Base-by-base conservation (phyloP, 2,888 invertebrate genomes). In the Eilema depressum region DNA sequence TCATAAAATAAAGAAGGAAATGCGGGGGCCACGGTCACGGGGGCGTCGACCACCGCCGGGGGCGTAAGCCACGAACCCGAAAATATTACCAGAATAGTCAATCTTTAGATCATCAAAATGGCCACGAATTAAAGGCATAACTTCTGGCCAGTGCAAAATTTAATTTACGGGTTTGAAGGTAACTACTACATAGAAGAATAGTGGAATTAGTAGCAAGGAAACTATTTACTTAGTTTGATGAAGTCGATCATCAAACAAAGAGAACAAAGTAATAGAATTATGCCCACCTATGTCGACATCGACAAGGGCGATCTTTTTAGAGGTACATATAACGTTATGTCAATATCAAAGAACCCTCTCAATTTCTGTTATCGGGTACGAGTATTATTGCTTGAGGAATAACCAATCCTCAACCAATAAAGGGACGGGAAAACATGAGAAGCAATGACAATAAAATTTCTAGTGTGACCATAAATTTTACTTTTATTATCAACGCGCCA, bases 401-500 rank as follows among this genome's bases (percentile, higher is more conserved):
- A 72, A 61, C 69, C 37, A 74, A 79, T 76, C 74, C 47, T 63
- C 26, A 23, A 63, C 37, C 14, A 56, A 56, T 57, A 63, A 41
- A 30, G 23, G 17, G 7, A 67, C 59, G 69, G 72, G 62, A 69
- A 74, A 75, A 71, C 63, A 75, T 74, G 70, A 70, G 63, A 63
- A 62, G 56, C 63, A 23, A 66, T 70, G 75, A 70, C 66, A 74
- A 71, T 77, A 81, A 76, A 76, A 78, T 71, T 23, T 66, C 56
- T 73, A 75, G 71, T 75, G 77, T 68, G 71, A 75, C 20, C 75
- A 78, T 79, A 83, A 81, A 83, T 80, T 79, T 76, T 76, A 73
- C 64, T 81, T 84, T 82, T 84, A 82, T 80, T 77, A 79, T 75
- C 75, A 74, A 65, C 70, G 68, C 74, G 71, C 67, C 71, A 78